Conservation (phyloP, 1,140 invertebrate genomes). For the Saxidomus purpurata region DNA sequence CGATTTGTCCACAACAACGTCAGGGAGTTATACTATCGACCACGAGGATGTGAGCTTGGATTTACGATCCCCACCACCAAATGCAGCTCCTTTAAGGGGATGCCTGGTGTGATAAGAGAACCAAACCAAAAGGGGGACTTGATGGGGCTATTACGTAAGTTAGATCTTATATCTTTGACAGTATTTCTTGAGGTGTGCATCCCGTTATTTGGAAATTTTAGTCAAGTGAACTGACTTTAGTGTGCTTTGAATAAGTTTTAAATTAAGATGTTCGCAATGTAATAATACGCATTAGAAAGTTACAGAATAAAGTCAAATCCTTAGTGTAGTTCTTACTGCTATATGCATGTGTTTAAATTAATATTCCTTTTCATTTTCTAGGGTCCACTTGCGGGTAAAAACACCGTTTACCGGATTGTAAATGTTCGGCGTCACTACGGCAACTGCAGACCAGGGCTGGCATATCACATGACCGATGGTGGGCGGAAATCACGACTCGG, state of each 20-base stretch:
- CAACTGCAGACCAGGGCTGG: background rate
- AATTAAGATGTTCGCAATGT: no score
- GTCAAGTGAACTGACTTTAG: no score
- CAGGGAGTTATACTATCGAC: conserved; percentile 68
- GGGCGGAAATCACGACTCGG: background rate
- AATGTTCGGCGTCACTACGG: background rate
- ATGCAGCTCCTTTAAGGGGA: conserved; percentile 3
- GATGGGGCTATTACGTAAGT: background rate
- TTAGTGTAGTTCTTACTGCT: no score
- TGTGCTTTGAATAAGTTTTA: no score
- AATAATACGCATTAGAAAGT: no score
- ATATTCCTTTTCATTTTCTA: background rate
- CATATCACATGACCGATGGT: background rate
- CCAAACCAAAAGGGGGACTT: background rate
- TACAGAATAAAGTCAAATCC: no score
- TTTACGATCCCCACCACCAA: conserved; percentile 32
- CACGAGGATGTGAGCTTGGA: conserved; percentile 56
- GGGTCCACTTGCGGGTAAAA: background rate
- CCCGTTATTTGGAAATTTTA: no score
- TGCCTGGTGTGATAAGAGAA: conserved; percentile 51
- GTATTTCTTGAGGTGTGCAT: no score
- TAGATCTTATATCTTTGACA: background rate
- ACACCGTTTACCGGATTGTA: background rate
- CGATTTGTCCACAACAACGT: conserved; percentile 63
- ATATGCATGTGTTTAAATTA: no score